A percentile compares a stretch with the other conserved stretches of the same genome.
Evolutionary conservation across 2,797 vertebrate genomes (phyloP).

Genomic region (Novumbra hubbsi): DNA sequence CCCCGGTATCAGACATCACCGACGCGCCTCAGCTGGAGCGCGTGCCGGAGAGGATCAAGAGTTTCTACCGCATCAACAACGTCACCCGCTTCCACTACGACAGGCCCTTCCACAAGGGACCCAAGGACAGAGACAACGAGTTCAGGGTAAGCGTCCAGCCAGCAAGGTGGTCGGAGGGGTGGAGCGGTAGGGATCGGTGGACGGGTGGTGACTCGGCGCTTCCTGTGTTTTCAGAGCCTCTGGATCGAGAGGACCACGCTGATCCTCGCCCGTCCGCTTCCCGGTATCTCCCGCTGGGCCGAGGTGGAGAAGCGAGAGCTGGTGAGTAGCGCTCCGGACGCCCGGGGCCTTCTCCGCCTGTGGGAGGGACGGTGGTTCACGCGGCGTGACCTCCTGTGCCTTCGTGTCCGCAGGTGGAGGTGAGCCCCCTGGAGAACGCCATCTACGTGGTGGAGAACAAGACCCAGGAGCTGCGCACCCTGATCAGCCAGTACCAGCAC

Average conservation of each 20-base stretch:
- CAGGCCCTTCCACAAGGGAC: conserved; percentile 96
- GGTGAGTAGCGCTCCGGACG: conserved; percentile 71
- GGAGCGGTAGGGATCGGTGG: no score
- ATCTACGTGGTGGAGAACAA: conserved; percentile 99
- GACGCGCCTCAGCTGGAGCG: conserved; percentile 95
- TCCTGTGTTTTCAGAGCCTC: conserved; percentile 75
- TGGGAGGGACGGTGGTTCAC: no score
- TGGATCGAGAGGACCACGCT: conserved; percentile 98
- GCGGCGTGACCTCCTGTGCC: neutral
- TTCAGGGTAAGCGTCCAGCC: conserved; percentile 85
- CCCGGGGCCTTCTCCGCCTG: neutral
- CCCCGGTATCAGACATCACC: conserved; percentile 91
- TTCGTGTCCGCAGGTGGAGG: conserved; percentile 82
- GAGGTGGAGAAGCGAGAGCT: conserved; percentile 97
- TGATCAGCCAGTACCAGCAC: conserved; percentile 98
- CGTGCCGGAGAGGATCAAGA: conserved; percentile 97
- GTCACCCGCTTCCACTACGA: conserved; percentile 96
- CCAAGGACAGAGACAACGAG: conserved; percentile 97
- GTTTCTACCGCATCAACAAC: conserved; percentile 98
- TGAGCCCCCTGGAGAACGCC: conserved; percentile 97
- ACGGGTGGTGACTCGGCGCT: neutral
- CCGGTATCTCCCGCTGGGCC: conserved; percentile 97
- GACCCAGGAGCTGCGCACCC: conserved; percentile 93
- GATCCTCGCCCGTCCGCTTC: conserved; percentile 91
- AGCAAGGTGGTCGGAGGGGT: no score